A percentile compares a stretch with the other conserved stretches of the same genome.
phyloP scores from a whole-genome alignment of 2,797 vertebrate species.

The Pteronotus mesoamericanus region DNA sequence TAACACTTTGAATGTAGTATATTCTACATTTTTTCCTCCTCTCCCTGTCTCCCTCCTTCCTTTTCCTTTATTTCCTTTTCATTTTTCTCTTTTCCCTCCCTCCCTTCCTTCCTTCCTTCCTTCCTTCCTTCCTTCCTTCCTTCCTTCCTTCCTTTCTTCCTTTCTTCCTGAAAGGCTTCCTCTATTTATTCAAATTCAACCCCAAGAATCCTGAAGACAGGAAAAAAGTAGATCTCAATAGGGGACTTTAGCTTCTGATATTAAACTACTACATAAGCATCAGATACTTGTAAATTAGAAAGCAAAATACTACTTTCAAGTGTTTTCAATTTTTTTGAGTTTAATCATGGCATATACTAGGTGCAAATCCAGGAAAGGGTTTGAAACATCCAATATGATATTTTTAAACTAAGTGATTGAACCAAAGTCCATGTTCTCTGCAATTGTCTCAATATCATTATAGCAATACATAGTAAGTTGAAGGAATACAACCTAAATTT shows the following conservation, averaged over 20 bases:
- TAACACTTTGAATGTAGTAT: not conserved
- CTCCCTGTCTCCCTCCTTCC: not conserved
- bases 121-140: not conserved
- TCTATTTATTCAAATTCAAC: not conserved
- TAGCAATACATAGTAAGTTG: not conserved
- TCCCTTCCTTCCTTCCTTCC: too few species aligned
- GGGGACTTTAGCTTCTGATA: not conserved
- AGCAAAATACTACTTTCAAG: not conserved
- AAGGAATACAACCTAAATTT: not conserved
- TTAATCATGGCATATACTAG: not conserved
- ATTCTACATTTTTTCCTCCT: not conserved
- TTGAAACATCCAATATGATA: not conserved
- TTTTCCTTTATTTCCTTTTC: fast-evolving
- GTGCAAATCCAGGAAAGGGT: not conserved
- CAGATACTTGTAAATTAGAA: not conserved
- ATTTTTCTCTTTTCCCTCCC: fast-evolving
- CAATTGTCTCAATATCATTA: not conserved
- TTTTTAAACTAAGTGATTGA: not conserved
- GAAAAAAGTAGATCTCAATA: not conserved
- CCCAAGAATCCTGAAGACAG: not conserved
- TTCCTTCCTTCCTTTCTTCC: not conserved
- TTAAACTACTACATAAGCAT: not conserved
- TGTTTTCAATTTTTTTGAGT: not conserved
- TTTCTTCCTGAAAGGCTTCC: not conserved
- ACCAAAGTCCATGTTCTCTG: not conserved